Conservation (phyloP, 2,797 vertebrate genomes). For the Thunnus albacares region DNA sequence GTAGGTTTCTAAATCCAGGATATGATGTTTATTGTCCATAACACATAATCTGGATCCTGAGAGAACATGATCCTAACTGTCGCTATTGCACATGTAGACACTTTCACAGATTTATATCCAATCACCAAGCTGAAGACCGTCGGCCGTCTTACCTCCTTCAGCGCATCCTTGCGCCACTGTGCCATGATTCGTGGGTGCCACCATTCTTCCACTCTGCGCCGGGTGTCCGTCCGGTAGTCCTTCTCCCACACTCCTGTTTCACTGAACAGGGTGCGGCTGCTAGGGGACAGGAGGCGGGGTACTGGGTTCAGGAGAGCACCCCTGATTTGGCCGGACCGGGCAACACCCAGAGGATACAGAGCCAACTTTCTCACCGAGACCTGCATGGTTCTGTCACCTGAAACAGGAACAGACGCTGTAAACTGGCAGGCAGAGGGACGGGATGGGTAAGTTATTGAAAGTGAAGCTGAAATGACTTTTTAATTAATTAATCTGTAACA, state of each 20-base stretch:
- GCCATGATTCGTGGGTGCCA: conserved; percentile 92
- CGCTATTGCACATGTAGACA: neutral
- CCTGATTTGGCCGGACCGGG: conserved; percentile 50
- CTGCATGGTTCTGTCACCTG: conserved; percentile 82
- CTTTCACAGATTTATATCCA: neutral
- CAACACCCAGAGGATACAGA: conserved; percentile 71
- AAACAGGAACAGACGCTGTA: neutral
- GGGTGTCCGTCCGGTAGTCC: conserved; percentile 89
- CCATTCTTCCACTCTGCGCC: conserved; percentile 91
- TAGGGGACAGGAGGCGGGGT: conserved; percentile 19
- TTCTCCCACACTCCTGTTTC: conserved; percentile 93
- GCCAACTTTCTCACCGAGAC: conserved; percentile 65
- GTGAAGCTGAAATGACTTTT: too few relatives aligned
- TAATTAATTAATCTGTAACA: too few relatives aligned
- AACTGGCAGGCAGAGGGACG: too few relatives aligned
- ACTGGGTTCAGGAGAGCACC: conserved; percentile 26
- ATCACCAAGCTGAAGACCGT: neutral
- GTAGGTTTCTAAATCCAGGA: neutral
- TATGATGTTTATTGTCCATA: neutral
- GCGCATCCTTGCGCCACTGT: conserved; percentile 79
- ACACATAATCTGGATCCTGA: neutral
- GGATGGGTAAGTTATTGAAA: too few relatives aligned
- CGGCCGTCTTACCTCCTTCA: conserved; percentile 84
- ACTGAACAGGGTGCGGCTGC: conserved; percentile 88
- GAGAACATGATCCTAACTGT: neutral